Base-by-base conservation (phyloP, 2,113 vertebrate species). In the Pagrus major region DNA sequence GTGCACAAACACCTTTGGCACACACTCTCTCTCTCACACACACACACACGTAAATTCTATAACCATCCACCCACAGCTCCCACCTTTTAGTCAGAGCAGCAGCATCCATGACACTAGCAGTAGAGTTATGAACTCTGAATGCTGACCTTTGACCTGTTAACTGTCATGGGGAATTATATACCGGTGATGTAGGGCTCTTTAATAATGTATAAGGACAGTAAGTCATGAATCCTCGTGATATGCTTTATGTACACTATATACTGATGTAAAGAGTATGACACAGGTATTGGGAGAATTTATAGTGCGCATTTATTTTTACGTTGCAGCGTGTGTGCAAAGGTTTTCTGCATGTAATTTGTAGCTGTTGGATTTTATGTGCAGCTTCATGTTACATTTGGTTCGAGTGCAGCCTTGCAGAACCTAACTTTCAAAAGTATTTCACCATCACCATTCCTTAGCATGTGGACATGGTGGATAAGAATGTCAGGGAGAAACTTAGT, bases 141-240 rank as follows among this genome's bases (percentile, higher is more conserved):
- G 37, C 5, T 71, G 69, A 88, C 80, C 69, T 79, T 61, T 82
- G 61, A 81, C 79, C 77, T 71, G 9, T 18, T 39, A 80, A 61
- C 39, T 80, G 72, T 73, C 61, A 47, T 9, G 23, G 71, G 80
- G 46, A 70, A 61, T 78, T 75, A 23, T 56, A 67, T 83, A 18
- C 31, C 35, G 55, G 31, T 29, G 61, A 85, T 55, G 21, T 54
- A 73, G 33, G 25, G 8, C 60, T 71, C 21, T 87, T 91, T 41
- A 67, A 82, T 75, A 55, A 81, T 87, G 16, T 44, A 80, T 78
- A 42, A 66, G 47, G 25, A 51, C 29, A 58, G 54, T 66, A 71
- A 33, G 59, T 56, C 71, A 78, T 74, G 72, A 83, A 86, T 61
- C 59, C 23, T 73, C 76, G 52, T 59, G 66, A 56, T 33, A 25